These are phyloP conservation scores for Synergus japonicus DNA, from an alignment of 2,888 invertebrate species.

Conservation along the genomic window DNA sequence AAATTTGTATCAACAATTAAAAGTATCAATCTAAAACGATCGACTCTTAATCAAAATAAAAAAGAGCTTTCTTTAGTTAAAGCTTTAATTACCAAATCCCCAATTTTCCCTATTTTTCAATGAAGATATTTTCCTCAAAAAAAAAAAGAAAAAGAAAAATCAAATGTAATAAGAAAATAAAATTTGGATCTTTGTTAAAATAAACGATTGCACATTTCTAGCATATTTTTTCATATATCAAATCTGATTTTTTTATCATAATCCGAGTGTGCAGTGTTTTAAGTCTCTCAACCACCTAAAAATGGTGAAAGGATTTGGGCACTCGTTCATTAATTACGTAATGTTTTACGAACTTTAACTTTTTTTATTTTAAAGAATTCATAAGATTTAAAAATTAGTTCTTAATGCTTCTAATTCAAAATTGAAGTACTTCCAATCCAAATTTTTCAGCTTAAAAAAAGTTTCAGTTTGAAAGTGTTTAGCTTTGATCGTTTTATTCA, in stretches of 20 bases:
- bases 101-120: not conserved
- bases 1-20: not conserved
- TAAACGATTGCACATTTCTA: not conserved
- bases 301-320: not conserved
- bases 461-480: too few relatives aligned
- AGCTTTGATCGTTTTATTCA: too few relatives aligned
- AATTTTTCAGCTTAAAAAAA: too few relatives aligned
- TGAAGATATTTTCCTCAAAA: not conserved
- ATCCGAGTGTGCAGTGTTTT: conserved; percentile 68
- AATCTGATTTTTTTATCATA: not conserved
- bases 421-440: too few relatives aligned
- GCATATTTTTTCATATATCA: not conserved
- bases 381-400: too few relatives aligned
- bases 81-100: not conserved
- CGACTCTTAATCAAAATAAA: not conserved
- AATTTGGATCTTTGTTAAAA: not conserved
- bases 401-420: too few relatives aligned
- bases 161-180: not conserved
- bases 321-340: not conserved
- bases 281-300: conserved; percentile 53
- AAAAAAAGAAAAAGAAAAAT: not conserved
- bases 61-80: not conserved
- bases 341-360: not conserved
- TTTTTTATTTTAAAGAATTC: too few relatives aligned
- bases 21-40: too few relatives aligned